Conservation (phyloP, 1,140 invertebrate species). For the Akabosia matsudoensis region DNA sequence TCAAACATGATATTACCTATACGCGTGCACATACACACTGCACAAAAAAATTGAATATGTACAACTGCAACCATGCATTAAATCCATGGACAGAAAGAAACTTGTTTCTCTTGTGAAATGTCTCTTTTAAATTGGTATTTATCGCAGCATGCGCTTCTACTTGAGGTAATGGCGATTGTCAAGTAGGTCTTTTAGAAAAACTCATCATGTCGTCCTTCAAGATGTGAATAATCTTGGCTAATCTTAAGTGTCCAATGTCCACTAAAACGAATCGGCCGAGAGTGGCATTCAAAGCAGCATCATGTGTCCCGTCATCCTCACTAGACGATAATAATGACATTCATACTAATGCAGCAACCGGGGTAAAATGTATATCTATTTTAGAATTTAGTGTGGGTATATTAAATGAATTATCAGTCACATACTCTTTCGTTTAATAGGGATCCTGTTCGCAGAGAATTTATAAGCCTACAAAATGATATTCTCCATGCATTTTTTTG, state of each 20-base stretch:
- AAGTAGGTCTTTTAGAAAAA: slow-evolving; percentile 11
- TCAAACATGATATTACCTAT: no score
- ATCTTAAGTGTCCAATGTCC: slow-evolving; percentile 14
- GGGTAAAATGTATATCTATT: not conserved
- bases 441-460: not conserved
- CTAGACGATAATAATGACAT: not conserved
- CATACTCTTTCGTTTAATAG: not conserved
- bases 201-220: not conserved
- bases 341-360: not conserved
- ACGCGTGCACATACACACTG: not conserved
- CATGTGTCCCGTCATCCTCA: not conserved
- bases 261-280: not conserved
- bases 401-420: not conserved
- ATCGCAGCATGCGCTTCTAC: slow-evolving; percentile 35
- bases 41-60: not conserved
- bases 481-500: not conserved
- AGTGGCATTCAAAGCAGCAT: not conserved
- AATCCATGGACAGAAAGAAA: slow-evolving; percentile 24
- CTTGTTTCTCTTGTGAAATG: slow-evolving; percentile 36
- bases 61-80: slow-evolving; percentile 1
- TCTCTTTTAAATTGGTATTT: slow-evolving; percentile 39
- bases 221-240: slow-evolving; percentile 8
- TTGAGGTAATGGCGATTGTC: slow-evolving; percentile 9
- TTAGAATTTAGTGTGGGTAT: not conserved
- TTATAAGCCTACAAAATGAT: not conserved